A percentile compares a stretch with the other conserved stretches of the same genome.
phyloP scores from a whole-genome alignment of 2,888 invertebrate species.

The Auanema freiburgensis region DNA sequence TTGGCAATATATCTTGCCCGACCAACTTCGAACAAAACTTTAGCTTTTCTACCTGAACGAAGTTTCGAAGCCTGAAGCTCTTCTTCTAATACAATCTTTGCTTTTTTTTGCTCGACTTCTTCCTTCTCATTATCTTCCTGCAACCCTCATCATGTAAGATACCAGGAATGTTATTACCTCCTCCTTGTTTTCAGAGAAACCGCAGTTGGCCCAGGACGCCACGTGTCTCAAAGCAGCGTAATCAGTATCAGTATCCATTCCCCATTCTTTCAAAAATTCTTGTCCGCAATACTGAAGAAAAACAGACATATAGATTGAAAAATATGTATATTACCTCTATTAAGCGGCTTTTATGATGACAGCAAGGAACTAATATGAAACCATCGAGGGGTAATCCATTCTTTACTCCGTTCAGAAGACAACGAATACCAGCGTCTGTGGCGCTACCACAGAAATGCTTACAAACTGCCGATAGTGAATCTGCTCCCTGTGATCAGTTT shows the following conservation, averaged over 20 bases:
- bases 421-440: conserved; percentile 50
- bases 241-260: conserved; percentile 32
- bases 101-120: neutral
- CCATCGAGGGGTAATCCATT: conserved; percentile 29
- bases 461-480: conserved; percentile 41
- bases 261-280: conserved; percentile 34
- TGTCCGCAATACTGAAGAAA: conserved; percentile 39
- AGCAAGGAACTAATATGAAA: conserved; percentile 54
- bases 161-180: neutral
- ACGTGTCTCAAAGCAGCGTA: conserved; percentile 54
- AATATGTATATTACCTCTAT: conserved; percentile 29
- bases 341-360: conserved; percentile 53
- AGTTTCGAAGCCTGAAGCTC: neutral
- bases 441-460: conserved; percentile 61
- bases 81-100: neutral
- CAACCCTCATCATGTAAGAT: neutral
- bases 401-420: conserved; percentile 15
- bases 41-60: conserved; percentile 47
- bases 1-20: conserved; percentile 41
- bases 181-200: conserved; percentile 18
- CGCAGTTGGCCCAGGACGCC: conserved; percentile 53
- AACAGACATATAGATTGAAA: neutral
- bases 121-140: neutral
- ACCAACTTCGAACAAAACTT: conserved; percentile 49
- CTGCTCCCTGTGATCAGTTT: conserved; percentile 27